phyloP scores from a whole-genome alignment of 2,797 vertebrate species.

The Gephyroberyx darwinii region DNA sequence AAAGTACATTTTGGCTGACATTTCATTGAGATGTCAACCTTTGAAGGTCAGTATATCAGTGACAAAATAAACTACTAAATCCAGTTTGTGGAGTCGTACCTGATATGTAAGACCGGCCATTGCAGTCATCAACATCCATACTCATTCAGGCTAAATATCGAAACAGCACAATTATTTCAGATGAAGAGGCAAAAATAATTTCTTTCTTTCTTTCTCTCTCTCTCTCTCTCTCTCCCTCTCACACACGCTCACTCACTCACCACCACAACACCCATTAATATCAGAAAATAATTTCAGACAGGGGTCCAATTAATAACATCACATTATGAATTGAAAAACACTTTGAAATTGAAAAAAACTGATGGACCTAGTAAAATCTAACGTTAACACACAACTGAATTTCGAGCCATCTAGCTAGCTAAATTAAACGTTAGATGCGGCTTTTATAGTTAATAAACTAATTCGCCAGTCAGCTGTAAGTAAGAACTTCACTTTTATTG shows the following conservation, averaged over 20 bases:
- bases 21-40: neutral
- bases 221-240: neutral
- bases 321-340: neutral
- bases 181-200: slow-evolving; percentile 2
- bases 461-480: neutral
- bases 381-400: neutral
- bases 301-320: slow-evolving; percentile 6
- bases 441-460: neutral
- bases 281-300: neutral
- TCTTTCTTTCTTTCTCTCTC: neutral
- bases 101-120: slow-evolving; percentile 91
- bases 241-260: neutral
- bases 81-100: slow-evolving; percentile 73
- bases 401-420: neutral
- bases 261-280: neutral
- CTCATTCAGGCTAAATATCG: slow-evolving; percentile 81
- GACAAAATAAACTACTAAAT: slow-evolving; percentile 31
- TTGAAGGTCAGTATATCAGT: neutral
- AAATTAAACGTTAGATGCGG: too few species aligned
- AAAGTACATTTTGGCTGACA: neutral
- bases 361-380: neutral
- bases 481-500: neutral
- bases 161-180: slow-evolving; percentile 59
- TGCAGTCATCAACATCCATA: slow-evolving; percentile 97
- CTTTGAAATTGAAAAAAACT: too few species aligned